These are phyloP conservation scores for Bimastos eiseni DNA, from an alignment of 2,888 invertebrate genomes.

Conservation along the genomic window DNA sequence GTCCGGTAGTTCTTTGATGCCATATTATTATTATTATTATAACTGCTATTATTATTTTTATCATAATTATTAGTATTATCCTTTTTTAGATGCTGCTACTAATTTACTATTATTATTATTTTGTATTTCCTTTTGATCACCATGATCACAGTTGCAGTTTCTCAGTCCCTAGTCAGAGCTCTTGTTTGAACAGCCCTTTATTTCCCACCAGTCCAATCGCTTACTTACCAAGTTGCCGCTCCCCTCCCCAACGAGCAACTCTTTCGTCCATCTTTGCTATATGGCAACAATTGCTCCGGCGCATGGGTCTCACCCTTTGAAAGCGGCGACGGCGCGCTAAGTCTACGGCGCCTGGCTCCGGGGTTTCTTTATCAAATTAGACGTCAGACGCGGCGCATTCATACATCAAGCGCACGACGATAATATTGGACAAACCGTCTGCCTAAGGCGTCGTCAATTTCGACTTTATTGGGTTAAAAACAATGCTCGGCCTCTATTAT, in stretches of 20 bases:
- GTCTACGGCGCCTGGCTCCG: neutral
- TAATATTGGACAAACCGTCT: neutral
- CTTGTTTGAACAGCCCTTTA: neutral
- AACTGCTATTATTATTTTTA: neutral
- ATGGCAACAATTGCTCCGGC: neutral
- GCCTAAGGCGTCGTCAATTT: neutral
- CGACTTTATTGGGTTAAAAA: neutral
- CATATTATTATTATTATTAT: neutral
- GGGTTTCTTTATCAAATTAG: neutral
- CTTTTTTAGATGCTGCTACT: too few relatives aligned
- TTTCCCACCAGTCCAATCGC: neutral
- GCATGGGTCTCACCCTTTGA: neutral
- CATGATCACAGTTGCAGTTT: too few relatives aligned
- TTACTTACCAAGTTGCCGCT: neutral
- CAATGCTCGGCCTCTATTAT: neutral
- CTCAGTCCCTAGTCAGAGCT: neutral
- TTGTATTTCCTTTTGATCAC: too few relatives aligned
- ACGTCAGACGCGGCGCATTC: neutral
- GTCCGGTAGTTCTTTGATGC: too few relatives aligned
- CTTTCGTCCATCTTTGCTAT: neutral
- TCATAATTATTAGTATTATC: too few relatives aligned
- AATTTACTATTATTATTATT: too few relatives aligned
- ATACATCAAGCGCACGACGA: neutral
- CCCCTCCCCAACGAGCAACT: neutral
- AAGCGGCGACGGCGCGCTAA: neutral